Evolutionary conservation across 2,113 vertebrate genomes (phyloP).

Genomic region (Jacana jacana): DNA sequence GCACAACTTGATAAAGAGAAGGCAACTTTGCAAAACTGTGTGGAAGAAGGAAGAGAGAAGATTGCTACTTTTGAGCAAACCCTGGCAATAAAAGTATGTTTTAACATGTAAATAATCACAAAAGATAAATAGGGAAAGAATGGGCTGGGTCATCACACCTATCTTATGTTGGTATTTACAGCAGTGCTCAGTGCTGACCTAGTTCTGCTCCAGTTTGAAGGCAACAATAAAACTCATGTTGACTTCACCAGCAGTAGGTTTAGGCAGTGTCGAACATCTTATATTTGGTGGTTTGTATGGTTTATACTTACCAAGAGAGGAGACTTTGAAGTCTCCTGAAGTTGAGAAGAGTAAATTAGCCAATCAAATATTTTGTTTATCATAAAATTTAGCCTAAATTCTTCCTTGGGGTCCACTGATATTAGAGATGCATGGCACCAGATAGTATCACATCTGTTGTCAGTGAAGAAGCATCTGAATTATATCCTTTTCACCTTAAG

Average conservation of each 20-base stretch:
- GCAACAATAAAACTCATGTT: neutral
- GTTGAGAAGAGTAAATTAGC: neutral
- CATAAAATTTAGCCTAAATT: neutral
- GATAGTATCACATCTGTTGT: neutral
- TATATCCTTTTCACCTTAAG: neutral
- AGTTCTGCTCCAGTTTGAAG: neutral
- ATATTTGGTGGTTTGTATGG: neutral
- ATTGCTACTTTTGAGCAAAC: conserved; percentile 72
- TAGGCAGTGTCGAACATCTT: neutral
- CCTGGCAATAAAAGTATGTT: conserved; percentile 72
- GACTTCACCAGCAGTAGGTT: neutral
- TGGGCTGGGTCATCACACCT: neutral
- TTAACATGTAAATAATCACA: neutral
- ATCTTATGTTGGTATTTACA: neutral
- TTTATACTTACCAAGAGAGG: neutral
- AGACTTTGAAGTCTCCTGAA: neutral
- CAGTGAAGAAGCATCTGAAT: neutral
- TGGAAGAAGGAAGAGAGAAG: conserved; percentile 77
- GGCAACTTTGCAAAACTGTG: conserved; percentile 70
- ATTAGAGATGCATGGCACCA: neutral
- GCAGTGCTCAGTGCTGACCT: neutral
- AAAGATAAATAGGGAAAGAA: neutral
- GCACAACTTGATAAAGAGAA: conserved; percentile 73
- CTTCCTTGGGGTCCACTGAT: neutral
- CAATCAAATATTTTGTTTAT: neutral